Evolutionary conservation across 2,888 invertebrate genomes (phyloP), one percentile per base, ranked within the genome.

Genomic region (Carpatolechia fugitivella): DNA sequence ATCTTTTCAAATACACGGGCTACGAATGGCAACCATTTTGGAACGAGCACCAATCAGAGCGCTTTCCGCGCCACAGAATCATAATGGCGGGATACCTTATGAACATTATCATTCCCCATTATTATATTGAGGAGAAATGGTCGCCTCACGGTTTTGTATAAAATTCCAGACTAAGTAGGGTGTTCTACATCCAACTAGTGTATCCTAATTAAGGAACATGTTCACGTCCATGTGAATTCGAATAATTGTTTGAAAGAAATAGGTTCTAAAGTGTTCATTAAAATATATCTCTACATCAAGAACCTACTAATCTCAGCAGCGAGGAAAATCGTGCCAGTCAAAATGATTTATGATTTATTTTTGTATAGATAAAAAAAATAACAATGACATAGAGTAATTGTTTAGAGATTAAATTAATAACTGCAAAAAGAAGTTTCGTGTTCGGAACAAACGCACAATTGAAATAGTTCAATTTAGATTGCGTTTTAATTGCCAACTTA

Each of bases 11-110:
- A 69, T 65, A 69, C 60, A 61, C 62, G 62, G 77, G 24, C 24
- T 24, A 24, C 6, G n/a, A 24, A 4, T 6, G 24, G 77, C 82
- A 72, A 81, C 89, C 90, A 90, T 90, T 72, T 88, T 88, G 77
- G 61, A 58, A 61, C 56, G 61, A 60, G 63, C 67, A 67, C 90
- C 89, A 90, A 90, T 89, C 78, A 80, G 71, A 70, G 63, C 65
- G 65, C 76, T 62, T 68, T 68, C 64, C 64, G 63, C 59, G 63
- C 60, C 59, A 20, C 60, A 60, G 59, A 67, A 64, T 76, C 83
- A 84, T 66, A 33, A 89, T 88, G 90, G 89, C 85, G 81, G 80
- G 3, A 67, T 74, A 73, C 73, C 69, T 72, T 76, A 29, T 73
- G 64, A 66, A 60, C 66, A 67, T 69, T 70, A 73, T 74, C 77